phyloP scores from a whole-genome alignment of 2,888 invertebrate genomes.

The Conus canariensis region DNA sequence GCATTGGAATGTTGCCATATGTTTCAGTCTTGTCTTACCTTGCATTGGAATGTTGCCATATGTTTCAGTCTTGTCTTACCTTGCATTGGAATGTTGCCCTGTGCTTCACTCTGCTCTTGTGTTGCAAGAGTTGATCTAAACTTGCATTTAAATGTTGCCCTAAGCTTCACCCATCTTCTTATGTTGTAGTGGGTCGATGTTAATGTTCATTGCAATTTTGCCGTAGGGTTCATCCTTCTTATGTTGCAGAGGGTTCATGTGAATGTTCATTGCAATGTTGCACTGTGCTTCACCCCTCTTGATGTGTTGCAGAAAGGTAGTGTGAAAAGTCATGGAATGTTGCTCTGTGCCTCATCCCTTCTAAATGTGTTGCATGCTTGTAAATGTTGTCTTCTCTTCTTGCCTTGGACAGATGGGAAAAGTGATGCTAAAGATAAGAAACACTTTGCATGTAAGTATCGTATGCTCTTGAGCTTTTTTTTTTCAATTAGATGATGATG shows the following conservation, averaged over 20 bases:
- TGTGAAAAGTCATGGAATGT: neutral
- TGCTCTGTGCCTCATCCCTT: neutral
- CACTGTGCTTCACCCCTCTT: neutral
- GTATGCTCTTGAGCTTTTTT: neutral
- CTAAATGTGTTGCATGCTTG: slow-evolving; percentile 7
- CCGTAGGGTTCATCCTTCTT: too few species aligned
- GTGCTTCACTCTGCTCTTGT: too few species aligned
- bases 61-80: too few species aligned
- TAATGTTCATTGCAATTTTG: too few species aligned
- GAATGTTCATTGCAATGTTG: neutral
- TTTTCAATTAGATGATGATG: neutral
- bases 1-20: too few species aligned
- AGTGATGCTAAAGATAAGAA: slow-evolving; percentile 42
- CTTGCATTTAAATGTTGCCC: too few species aligned
- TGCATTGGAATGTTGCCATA: too few species aligned
- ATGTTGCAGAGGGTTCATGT: neutral
- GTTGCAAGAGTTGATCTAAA: too few species aligned
- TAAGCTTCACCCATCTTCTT: too few species aligned
- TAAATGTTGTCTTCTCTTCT: slow-evolving; percentile 39
- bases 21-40: too few species aligned
- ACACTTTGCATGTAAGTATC: slow-evolving; percentile 37
- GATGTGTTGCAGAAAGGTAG: neutral
- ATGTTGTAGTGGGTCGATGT: too few species aligned
- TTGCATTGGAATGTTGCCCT: too few species aligned
- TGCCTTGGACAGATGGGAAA: slow-evolving; percentile 53